These are phyloP conservation scores for Tipula helvola DNA, from an alignment of 2,888 invertebrate species.

Conservation along the genomic window DNA sequence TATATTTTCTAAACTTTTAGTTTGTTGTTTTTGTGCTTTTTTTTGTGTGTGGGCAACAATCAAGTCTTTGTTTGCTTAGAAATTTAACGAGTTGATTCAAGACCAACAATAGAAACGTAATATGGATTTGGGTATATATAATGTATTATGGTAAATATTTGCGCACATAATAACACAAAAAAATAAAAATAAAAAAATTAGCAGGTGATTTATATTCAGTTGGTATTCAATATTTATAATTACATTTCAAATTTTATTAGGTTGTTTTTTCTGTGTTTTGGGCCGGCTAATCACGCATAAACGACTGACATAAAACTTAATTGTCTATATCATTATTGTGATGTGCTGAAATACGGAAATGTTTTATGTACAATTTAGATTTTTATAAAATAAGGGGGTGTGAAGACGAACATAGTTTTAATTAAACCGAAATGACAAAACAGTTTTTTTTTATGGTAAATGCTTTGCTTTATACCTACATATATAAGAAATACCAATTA, in stretches of 20 bases:
- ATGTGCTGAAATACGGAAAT: not conserved
- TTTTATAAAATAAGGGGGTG: not conserved
- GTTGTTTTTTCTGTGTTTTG: too few species aligned
- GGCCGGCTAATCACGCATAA: not conserved
- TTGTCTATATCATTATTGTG: not conserved
- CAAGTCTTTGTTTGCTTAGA: not conserved
- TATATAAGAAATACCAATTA: not conserved
- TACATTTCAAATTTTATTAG: not conserved
- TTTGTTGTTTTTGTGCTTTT: not conserved
- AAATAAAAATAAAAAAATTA: too few species aligned
- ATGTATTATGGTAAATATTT: not conserved
- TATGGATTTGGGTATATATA: not conserved
- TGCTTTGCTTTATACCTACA: not conserved
- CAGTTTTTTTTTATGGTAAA: not conserved
- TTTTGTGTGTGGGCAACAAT: not conserved
- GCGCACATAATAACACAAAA: not conserved
- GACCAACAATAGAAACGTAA: not conserved
- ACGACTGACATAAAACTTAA: not conserved
- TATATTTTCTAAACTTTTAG: not conserved
- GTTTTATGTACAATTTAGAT: not conserved
- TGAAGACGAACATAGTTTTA: not conserved
- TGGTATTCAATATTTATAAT: not conserved
- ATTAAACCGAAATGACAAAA: not conserved
- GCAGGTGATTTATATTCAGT: not conserved
- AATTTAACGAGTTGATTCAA: not conserved